phyloP scores from a whole-genome alignment of 1,140 invertebrate species.

The Sitobion miscanthi region DNA sequence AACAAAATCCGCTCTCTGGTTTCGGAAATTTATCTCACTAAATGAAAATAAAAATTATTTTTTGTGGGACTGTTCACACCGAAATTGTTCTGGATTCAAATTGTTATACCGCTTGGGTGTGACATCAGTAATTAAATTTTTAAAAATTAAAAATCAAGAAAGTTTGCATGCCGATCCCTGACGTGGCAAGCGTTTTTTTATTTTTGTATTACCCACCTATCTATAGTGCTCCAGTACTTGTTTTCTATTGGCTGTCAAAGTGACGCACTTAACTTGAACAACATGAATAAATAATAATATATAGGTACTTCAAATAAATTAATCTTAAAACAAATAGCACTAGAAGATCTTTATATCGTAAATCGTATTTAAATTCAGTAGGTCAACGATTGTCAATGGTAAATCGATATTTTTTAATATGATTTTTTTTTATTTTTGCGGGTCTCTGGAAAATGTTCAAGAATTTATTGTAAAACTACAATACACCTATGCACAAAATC shows the following conservation, averaged over 20 bases:
- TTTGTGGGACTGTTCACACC: no score
- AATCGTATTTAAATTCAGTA: not conserved
- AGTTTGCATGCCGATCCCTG: no score
- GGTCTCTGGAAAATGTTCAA: not conserved
- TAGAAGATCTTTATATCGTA: not conserved
- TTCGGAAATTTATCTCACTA: no score
- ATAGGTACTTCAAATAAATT: not conserved
- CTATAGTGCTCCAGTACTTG: not conserved
- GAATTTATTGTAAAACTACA: not conserved
- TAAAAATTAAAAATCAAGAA: no score
- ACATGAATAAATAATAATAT: not conserved
- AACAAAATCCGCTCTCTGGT: no score
- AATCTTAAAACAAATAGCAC: not conserved
- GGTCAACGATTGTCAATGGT: not conserved
- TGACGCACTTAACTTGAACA: not conserved
- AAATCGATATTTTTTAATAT: not conserved
- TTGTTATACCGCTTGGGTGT: no score
- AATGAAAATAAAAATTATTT: no score
- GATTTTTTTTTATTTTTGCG: not conserved
- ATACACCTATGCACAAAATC: not conserved
- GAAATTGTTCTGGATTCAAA: no score
- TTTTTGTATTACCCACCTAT: not conserved
- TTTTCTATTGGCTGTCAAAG: not conserved
- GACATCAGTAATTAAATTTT: no score
- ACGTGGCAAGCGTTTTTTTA: not conserved